A percentile compares a stretch with the other conserved stretches of the same genome.
Conservation (phyloP, 2,888 invertebrate species). For the Drosophila pseudotakahashii region DNA sequence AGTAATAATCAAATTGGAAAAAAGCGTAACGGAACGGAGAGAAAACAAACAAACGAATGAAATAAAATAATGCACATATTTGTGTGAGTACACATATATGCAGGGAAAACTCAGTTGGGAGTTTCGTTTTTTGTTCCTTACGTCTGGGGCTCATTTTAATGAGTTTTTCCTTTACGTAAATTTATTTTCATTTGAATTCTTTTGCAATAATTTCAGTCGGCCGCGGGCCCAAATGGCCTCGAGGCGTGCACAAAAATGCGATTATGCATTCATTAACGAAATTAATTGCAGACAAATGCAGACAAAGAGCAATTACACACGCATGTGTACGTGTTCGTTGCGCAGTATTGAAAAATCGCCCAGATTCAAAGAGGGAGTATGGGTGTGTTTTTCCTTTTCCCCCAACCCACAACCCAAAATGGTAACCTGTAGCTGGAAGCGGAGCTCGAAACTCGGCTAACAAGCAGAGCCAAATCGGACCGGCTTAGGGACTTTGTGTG, state of each 20-base stretch:
- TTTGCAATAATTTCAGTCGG: conserved; percentile 61
- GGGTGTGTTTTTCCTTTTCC: neutral
- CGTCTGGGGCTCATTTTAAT: conserved; percentile 71
- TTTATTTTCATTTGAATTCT: conserved; percentile 80
- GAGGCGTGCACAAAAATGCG: conserved; percentile 79
- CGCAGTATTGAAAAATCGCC: conserved; percentile 67
- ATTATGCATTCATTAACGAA: conserved; percentile 81
- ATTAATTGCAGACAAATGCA: conserved; percentile 78
- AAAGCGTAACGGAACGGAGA: conserved; percentile 13
- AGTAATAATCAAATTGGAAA: conserved; percentile 42
- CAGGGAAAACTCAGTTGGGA: conserved; percentile 23
- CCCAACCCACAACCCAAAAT: neutral
- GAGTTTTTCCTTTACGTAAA: conserved; percentile 81
- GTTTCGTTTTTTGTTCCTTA: conserved; percentile 48
- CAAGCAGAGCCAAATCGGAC: conserved; percentile 38
- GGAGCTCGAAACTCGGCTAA: conserved; percentile 19
- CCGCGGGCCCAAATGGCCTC: conserved; percentile 67
- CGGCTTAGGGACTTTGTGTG: conserved; percentile 42
- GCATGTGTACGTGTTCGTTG: conserved; percentile 53
- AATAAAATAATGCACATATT: conserved; percentile 72
- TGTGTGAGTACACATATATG: conserved; percentile 48
- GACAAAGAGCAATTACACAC: conserved; percentile 53
- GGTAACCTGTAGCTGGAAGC: conserved; percentile 10
- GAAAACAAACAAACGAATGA: conserved; percentile 54
- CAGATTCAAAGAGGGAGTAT: conserved; percentile 42